Evolutionary conservation across 30 jellyfish, hydroid and myxozoan genomes (phyloP), one percentile per base, ranked within the genome.

Genomic region (Hydra vulgaris): DNA sequence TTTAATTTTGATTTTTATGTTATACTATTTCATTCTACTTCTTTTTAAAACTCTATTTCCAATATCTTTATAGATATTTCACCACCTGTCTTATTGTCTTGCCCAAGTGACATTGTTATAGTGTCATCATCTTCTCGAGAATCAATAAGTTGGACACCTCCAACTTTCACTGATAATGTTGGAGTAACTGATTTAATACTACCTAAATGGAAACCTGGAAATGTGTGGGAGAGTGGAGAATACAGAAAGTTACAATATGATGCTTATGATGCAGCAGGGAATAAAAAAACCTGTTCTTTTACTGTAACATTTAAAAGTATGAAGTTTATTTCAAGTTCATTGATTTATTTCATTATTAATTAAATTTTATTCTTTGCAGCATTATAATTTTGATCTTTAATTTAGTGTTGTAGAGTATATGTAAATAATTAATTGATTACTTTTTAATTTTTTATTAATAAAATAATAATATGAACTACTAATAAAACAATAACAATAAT

Each of bases 261-360:
- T 72, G 99, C 96, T 7, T 67, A 74, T 25, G 99, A 92, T 83
- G 81, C 85, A 5, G 94, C 99, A 27, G 92, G 95, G 19, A 92
- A 92, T 78, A 40, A 83, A 17, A 95, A 85, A n/a, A 84, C 70
- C 22, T 92, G 99, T 81, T 81, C 84, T 18, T 92, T 92, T 84
- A 84, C 82, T 68, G 96, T 92, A 8, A 81, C 95, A 7, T 82
- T 92, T 12, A 92, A 82, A 77, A 87, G 99, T 92, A 77, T 53
- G 99, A 80, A 0, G 4, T 77, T 21, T 25, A 17, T 27, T 16
- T 7, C 24, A 5, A 3, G 5, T n/a, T n/a, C n/a, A n/a, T 68
- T 68, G 27, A 68, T 16, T n/a, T 68, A 15, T 68, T 68, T 68
- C n/a, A n/a, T n/a, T n/a, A n/a, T n/a, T n/a, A n/a, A n/a, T n/a